Base-by-base conservation (phyloP, 2,888 invertebrate species). In the Luperina nickerlii region DNA sequence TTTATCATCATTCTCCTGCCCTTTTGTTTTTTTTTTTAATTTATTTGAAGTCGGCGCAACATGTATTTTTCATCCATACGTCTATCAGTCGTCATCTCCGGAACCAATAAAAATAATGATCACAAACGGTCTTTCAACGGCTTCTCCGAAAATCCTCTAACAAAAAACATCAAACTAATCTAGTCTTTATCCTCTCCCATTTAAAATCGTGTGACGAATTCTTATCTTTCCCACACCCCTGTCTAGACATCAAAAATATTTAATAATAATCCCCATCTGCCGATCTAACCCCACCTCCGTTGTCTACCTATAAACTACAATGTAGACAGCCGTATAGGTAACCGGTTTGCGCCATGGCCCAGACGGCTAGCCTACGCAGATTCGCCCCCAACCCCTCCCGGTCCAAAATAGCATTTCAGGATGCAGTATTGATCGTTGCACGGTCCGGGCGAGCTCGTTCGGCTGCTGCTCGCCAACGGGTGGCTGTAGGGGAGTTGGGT, bases 371-470 rank as follows among this genome's bases (percentile, higher is more conserved):
- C 75, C 72, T 76, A 74, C 78, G 57, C 51, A 75, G 73, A n/a
- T 27, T 80, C 62, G 80, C 76, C 72, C 72, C 77, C 83, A 78
- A 48, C 84, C 86, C 83, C 78, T 67, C 62, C 60, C 11, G 27
- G 66, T 20, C 76, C 42, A n/a, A 84, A 84, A 86, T 86, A 86
- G 85, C 81, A 78, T 71, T 83, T 76, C 87, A 69, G 87, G 76
- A 77, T 86, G 86, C 87, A 87, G 78, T 86, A 86, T 86, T 87
- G 87, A 86, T 86, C 84, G 74, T n/a, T 67, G 69, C 67, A 71
- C 51, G 69, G 65, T 20, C 60, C 65, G 76, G 76, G 66, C 67
- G 65, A 70, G 78, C 18, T 48, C 42, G n/a, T n/a, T 70, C 38
- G 54, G 18, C 24, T 54, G 38, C 38, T 38, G 20, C n/a, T 63